Percentiles rank a stretch among this genome's conserved stretches.
These are phyloP conservation scores for Heliornis fulica DNA, from an alignment of 2,113 vertebrate species.

Conservation along the genomic window DNA sequence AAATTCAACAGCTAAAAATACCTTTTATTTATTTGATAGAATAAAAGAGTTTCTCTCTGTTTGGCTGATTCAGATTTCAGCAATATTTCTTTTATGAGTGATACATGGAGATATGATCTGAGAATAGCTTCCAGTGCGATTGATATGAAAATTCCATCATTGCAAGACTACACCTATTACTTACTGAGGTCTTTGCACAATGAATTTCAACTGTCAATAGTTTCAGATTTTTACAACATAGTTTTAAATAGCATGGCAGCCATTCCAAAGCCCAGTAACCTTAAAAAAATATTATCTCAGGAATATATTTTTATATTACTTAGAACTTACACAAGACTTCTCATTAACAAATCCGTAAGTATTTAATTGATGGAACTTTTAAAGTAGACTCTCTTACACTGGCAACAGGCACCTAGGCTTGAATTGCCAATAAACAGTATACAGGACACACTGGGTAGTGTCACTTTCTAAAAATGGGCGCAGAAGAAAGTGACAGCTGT, in stretches of 20 bases:
- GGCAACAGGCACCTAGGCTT: background rate
- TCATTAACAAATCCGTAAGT: background rate
- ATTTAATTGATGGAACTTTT: background rate
- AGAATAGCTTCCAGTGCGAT: background rate
- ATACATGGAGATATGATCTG: background rate
- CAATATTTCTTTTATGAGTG: background rate
- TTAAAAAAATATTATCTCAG: background rate
- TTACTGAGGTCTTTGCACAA: background rate
- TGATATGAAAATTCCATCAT: background rate
- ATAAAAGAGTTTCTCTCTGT: background rate
- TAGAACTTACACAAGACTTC: background rate
- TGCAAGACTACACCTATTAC: background rate
- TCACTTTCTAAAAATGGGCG: constrained; percentile 57
- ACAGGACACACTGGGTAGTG: background rate
- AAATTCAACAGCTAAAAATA: background rate
- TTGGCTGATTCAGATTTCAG: background rate
- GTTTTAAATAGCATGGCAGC: background rate
- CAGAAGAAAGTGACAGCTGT: constrained; percentile 54
- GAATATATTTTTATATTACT: background rate
- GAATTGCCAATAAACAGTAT: background rate
- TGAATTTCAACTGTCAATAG: background rate
- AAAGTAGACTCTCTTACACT: background rate
- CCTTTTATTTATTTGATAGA: background rate
- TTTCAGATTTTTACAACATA: background rate
- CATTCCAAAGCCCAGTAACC: background rate